Conservation (phyloP, 2,113 vertebrate species). For the Anolis sagrei region DNA sequence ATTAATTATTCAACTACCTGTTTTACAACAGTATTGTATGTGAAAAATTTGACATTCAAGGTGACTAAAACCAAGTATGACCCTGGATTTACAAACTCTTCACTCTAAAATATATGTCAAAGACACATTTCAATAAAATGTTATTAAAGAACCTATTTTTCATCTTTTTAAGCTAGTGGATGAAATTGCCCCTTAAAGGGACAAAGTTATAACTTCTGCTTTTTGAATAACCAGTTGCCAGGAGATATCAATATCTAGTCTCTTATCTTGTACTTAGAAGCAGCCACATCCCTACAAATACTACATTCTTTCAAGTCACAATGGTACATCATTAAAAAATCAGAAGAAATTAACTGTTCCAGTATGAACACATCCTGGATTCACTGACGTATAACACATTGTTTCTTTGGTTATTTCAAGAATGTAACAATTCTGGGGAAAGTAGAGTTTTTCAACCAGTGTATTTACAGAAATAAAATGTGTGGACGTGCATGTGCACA, state of each 20-base stretch:
- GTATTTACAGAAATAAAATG: no score
- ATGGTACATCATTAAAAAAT: not conserved
- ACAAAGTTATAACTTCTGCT: not conserved
- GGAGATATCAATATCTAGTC: no score
- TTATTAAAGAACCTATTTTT: no score
- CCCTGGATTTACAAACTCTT: not conserved
- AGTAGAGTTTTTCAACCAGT: not conserved
- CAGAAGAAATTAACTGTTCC: not conserved
- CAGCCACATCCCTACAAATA: not conserved
- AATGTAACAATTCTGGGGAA: not conserved
- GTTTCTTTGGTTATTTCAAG: not conserved
- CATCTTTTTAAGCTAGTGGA: no score
- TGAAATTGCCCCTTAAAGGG: not conserved
- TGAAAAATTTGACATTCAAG: not conserved
- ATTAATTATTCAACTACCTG: not conserved
- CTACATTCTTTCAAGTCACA: not conserved
- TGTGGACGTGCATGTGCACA: not conserved
- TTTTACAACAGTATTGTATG: not conserved
- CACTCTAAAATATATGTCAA: no score
- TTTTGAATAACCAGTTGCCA: not conserved
- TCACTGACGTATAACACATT: not conserved
- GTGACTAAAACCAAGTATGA: not conserved
- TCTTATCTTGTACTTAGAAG: not conserved
- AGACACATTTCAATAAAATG: no score
- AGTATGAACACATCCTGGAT: not conserved